Percentiles rank a stretch among this genome's conserved stretches.
Evolutionary conservation across 2,888 invertebrate genomes (phyloP).

Genomic region (Trypoxylon attenuatum): DNA sequence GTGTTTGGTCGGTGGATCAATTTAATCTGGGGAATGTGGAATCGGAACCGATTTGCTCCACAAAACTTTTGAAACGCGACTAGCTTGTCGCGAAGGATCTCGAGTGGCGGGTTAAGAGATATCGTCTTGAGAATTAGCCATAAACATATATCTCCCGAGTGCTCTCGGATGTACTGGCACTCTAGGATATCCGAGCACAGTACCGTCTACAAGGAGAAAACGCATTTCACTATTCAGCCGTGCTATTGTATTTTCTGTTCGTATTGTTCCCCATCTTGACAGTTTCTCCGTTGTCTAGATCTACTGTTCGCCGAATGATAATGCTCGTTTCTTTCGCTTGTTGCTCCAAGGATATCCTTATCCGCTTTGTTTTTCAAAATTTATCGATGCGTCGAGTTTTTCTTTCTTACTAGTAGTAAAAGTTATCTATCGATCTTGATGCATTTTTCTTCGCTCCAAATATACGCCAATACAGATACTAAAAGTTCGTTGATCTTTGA

Average conservation of each 20-base stretch:
- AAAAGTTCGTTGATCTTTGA: too few species aligned
- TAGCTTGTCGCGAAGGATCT: constrained; percentile 23
- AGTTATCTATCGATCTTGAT: too few species aligned
- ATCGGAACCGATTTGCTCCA: background rate
- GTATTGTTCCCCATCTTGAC: constrained; percentile 16
- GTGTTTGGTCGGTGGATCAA: background rate
- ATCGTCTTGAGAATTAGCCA: constrained; percentile 38
- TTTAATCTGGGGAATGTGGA: background rate
- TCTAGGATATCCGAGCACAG: constrained; percentile 29
- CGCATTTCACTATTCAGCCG: constrained; percentile 24
- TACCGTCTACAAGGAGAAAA: constrained; percentile 31
- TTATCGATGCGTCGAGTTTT: too few species aligned
- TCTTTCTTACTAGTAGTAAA: too few species aligned
- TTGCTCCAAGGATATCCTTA: too few species aligned
- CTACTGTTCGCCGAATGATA: too few species aligned
- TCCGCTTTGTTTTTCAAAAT: too few species aligned
- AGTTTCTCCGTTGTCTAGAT: too few species aligned
- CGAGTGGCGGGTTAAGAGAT: constrained; percentile 17
- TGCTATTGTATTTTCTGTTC: constrained; percentile 32
- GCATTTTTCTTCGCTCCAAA: too few species aligned
- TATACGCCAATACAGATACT: too few species aligned
- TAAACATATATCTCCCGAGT: constrained; percentile 28
- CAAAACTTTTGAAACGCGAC: background rate
- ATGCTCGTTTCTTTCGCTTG: too few species aligned
- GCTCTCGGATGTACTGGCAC: constrained; percentile 20